phyloP scores from a whole-genome alignment of 2,113 vertebrate species.

The Cricetomys ansorgei region DNA sequence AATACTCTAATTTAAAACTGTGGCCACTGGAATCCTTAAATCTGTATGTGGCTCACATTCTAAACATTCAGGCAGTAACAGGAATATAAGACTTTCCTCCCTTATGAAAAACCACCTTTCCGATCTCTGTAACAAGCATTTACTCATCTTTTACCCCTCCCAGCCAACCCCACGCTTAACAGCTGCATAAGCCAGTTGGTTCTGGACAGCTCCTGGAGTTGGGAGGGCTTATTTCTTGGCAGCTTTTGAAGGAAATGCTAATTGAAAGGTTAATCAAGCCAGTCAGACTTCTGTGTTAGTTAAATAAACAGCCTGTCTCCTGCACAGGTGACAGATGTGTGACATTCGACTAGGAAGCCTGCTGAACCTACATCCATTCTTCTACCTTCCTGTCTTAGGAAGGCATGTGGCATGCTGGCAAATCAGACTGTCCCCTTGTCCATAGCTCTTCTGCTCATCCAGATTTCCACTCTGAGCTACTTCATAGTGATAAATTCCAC shows the following conservation, averaged over 20 bases:
- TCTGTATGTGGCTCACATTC: neutral
- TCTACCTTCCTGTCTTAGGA: conserved; percentile 57
- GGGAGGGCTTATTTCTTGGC: conserved; percentile 83
- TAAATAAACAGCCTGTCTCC: conserved; percentile 80
- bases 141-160: conserved; percentile 6
- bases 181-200: conserved; percentile 82
- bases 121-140: neutral
- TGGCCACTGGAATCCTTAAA: neutral
- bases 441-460: neutral
- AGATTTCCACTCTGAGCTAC: too few species aligned
- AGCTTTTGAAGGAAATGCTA: conserved; percentile 76
- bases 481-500: neutral
- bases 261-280: conserved; percentile 85
- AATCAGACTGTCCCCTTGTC: neutral
- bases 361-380: conserved; percentile 57
- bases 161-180: conserved; percentile 29
- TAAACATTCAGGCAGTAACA: neutral
- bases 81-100: neutral
- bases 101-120: neutral
- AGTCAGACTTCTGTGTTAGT: conserved; percentile 74
- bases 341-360: conserved; percentile 57
- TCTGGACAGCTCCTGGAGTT: conserved; percentile 83
- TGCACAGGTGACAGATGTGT: conserved; percentile 78
- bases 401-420: conserved; percentile 20
- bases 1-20: neutral